Percentiles rank a stretch among this genome's conserved stretches.
Evolutionary conservation across 2,888 invertebrate species (phyloP).

Genomic region (Mythimna loreyi): DNA sequence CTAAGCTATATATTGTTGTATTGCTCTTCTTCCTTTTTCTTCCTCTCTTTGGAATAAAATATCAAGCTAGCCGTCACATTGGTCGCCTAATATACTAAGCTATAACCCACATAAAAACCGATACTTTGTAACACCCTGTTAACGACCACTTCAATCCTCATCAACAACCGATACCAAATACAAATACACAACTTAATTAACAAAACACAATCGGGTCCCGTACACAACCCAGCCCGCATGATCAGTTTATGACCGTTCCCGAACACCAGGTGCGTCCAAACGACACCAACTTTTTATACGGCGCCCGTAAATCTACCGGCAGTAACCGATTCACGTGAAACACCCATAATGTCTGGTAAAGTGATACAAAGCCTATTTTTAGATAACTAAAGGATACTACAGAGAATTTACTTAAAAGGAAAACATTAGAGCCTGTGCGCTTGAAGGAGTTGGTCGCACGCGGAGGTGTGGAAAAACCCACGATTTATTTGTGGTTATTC

Average conservation of each 20-base stretch:
- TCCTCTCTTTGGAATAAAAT: too few species aligned
- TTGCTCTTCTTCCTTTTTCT: too few species aligned
- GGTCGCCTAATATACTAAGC: too few species aligned
- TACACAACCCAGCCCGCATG: constrained; percentile 23
- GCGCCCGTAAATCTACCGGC: constrained; percentile 71
- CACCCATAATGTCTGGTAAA: constrained; percentile 66
- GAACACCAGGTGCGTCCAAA: constrained; percentile 71
- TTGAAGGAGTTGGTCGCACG: neutral
- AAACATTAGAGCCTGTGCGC: neutral
- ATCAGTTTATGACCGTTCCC: constrained; percentile 64
- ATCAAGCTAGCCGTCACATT: too few species aligned
- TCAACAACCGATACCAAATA: constrained; percentile 19
- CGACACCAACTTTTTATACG: constrained; percentile 72
- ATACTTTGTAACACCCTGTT: neutral
- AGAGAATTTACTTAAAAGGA: constrained; percentile 41
- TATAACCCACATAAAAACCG: neutral
- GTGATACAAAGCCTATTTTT: constrained; percentile 64
- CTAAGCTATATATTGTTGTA: too few species aligned
- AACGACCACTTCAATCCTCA: constrained; percentile 1
- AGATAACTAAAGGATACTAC: constrained; percentile 41
- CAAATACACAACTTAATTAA: constrained; percentile 39
- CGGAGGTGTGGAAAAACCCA: too few species aligned
- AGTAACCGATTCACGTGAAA: constrained; percentile 66
- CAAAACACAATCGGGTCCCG: constrained; percentile 38
- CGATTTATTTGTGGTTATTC: too few species aligned